Evolutionary conservation across 2,888 invertebrate genomes (phyloP), one percentile per base, ranked within the genome.

Genomic region (Philonicus albiceps): DNA sequence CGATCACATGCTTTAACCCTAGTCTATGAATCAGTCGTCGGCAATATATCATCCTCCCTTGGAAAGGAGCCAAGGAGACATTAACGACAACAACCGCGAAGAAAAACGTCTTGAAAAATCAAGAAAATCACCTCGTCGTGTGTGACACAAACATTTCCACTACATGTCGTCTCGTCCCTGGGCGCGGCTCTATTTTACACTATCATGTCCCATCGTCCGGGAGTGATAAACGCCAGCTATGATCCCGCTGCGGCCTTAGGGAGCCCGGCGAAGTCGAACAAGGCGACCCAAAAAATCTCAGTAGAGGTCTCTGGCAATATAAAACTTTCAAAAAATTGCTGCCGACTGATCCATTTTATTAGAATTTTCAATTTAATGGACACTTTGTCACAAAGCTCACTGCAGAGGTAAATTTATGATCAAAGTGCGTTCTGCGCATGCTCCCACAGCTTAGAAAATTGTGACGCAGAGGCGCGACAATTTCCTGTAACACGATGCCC

Each of bases 21-120:
- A 80, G 30, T 37, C 73, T 73, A 72, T 73, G 81, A 86, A 81
- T 86, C 86, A 86, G 78, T 86, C 86, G 86, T 34, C 72, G 78
- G 64, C 72, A 72, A 86, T 86, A 78, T 80, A 80, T 86, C 86
- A 86, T 80, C 64, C 73, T 49, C 81, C 81, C 86, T 86, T 86
- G 86, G 86, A 86, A 80, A 64, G 49, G 43, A 86, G 86, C 86
- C 86, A 86, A 81, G 73, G 86, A 86, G 86, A 86, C 86, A 86
- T 86, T 80, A 76, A 75, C 76, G 31, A 80, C 37, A 75, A 76
- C 55, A 78, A 64, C 49, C 34, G 22, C 72, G 81, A 76, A 76
- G 34, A 74, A 86, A 73, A 73, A 86, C 64, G 73, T 73, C 37
- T 73, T 30, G 34, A 64, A 80, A 64, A 73, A 80, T 40, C 49